Conservation (phyloP, 2,113 vertebrate genomes). For the Uria aalge region DNA sequence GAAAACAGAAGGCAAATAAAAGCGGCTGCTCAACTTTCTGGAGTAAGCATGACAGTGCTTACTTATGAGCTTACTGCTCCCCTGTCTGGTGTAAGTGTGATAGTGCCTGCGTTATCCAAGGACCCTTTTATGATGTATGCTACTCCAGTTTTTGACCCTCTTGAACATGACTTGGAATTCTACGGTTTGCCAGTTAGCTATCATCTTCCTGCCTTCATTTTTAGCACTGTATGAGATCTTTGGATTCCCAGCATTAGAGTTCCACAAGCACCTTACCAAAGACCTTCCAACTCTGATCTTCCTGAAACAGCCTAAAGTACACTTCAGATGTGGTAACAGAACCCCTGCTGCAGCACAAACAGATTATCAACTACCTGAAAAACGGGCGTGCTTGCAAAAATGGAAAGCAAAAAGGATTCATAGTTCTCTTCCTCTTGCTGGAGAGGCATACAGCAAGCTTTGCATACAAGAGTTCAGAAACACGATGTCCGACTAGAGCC, state of each 20-base stretch:
- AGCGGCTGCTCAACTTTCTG: neutral
- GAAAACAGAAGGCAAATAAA: neutral
- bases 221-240: neutral
- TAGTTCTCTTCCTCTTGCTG: neutral
- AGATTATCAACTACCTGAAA: neutral
- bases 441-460: neutral
- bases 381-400: neutral
- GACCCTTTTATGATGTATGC: neutral
- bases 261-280: neutral
- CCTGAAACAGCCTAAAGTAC: neutral
- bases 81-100: neutral
- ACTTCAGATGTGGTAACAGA: neutral
- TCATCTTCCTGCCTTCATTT: neutral
- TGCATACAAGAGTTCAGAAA: neutral
- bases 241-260: neutral
- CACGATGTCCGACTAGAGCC: rapidly evolving
- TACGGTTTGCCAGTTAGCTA: neutral
- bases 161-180: neutral
- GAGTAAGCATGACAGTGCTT: neutral
- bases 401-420: neutral
- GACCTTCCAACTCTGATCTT: neutral
- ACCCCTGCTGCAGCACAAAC: neutral
- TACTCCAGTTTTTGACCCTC: neutral
- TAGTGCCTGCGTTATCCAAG: neutral
- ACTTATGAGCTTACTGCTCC: neutral